phyloP scores from a whole-genome alignment of 1,140 invertebrate genomes.

The Diabrotica undecimpunctata region DNA sequence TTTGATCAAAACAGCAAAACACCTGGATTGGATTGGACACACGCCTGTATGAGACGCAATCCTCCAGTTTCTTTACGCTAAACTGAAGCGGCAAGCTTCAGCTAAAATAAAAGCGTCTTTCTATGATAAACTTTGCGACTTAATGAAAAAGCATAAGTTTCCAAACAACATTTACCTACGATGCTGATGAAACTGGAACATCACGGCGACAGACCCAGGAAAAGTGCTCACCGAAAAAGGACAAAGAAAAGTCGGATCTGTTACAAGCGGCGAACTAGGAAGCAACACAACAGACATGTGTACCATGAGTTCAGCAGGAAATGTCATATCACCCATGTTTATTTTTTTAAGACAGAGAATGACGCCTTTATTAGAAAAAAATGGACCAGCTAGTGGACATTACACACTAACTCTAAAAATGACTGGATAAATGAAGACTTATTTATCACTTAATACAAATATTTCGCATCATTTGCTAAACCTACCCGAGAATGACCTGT shows the following conservation, averaged over 20 bases:
- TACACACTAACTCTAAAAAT: too few relatives aligned
- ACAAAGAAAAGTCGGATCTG: too few relatives aligned
- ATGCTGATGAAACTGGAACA: conserved; percentile 35
- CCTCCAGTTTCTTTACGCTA: conserved; percentile 31
- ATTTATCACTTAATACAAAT: conserved; percentile 38
- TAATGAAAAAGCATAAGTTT: conserved; percentile 40
- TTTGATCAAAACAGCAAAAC: too few relatives aligned
- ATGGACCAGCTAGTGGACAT: conserved; percentile 41
- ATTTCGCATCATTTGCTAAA: conserved; percentile 18
- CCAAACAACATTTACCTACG: conserved; percentile 24
- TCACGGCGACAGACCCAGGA: conserved; percentile 27
- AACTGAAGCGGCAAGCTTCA: conserved; percentile 35
- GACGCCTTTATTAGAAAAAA: conserved; percentile 30
- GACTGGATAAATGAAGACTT: too few relatives aligned
- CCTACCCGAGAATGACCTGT: conserved; percentile 19
- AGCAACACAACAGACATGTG: conserved; percentile 22
- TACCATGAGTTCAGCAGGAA: conserved; percentile 41
- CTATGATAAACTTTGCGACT: too few relatives aligned
- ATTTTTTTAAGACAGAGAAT: conserved; percentile 39
- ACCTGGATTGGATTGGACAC: too few relatives aligned
- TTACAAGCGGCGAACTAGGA: conserved; percentile 40
- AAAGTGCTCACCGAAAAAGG: conserved; percentile 36
- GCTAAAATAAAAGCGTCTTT: conserved; percentile 23
- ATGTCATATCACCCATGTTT: conserved; percentile 47
- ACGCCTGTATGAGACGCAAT: too few relatives aligned